Conservation (phyloP, 2,888 invertebrate genomes). For the Tetropium fuscum region DNA sequence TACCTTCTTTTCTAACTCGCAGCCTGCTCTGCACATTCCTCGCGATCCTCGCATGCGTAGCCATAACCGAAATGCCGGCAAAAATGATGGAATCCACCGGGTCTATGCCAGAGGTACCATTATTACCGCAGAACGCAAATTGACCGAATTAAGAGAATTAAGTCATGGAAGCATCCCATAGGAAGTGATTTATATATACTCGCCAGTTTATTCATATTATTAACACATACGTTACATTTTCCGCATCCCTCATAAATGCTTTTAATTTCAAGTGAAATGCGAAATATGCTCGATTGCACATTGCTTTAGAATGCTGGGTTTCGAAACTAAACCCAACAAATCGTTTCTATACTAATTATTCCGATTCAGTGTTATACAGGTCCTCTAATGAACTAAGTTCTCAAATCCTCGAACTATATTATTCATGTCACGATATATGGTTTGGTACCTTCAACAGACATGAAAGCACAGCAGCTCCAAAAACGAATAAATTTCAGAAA, state of each 20-base stretch:
- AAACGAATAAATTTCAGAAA: too few relatives aligned
- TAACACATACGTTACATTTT: slow-evolving; percentile 32
- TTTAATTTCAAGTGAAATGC: slow-evolving; percentile 34
- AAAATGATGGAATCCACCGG: slow-evolving; percentile 31
- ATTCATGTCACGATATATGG: too few relatives aligned
- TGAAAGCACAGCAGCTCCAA: too few relatives aligned
- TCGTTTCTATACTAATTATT: too few relatives aligned
- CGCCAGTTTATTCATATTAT: slow-evolving; percentile 20
- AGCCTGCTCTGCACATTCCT: slow-evolving; percentile 33
- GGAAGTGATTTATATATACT: slow-evolving; percentile 19
- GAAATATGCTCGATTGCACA: slow-evolving; percentile 27
- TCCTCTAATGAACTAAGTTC: too few relatives aligned
- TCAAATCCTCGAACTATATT: too few relatives aligned
- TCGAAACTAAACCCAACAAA: too few relatives aligned
- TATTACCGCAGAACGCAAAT: slow-evolving; percentile 30
- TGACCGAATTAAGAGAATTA: slow-evolving; percentile 24
- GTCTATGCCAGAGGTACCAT: slow-evolving; percentile 5
- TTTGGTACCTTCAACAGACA: too few relatives aligned
- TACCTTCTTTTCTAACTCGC: slow-evolving; percentile 35
- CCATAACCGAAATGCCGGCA: slow-evolving; percentile 37
- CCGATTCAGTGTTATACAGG: too few relatives aligned
- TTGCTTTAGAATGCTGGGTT: background rate
- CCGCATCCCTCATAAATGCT: slow-evolving; percentile 33
- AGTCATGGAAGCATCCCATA: slow-evolving; percentile 20
- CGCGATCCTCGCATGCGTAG: slow-evolving; percentile 30